Evolutionary conservation across 1,140 invertebrate genomes (phyloP), one percentile per base, ranked within the genome.

Genomic region (Conus betulinus): DNA sequence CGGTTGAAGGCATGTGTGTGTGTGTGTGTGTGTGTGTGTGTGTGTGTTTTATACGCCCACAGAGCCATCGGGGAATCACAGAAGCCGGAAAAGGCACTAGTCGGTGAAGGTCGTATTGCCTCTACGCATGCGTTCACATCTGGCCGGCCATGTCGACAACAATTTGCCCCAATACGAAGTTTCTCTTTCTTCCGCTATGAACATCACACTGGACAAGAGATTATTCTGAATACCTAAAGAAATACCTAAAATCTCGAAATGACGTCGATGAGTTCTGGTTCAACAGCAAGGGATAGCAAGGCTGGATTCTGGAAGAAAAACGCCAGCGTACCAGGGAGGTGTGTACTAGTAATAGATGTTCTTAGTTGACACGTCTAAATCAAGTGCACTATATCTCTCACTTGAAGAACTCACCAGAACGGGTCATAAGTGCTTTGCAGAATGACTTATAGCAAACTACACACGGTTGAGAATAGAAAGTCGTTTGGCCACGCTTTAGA

Each of bases 301-400:
- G 71, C 90, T 82, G 90, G 91, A 74, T 93, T 93, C 81, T 93
- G 93, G 93, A 93, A 93, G 87, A 90, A 91, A 81, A 91, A 90
- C 39, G 85, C 87, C n/a, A 91, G 87, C 89, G 91, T 91, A 67
- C 93, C 93, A 11, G 93, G 92, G 90, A 93, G 93, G 93, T 93
- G 83, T 57, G 86, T 85, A 63, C 63, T 5, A 52, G 39, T 39
- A 39, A 39, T 39, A 39, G 39, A 39, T 39, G 39, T 39, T 39
- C 39, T 39, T 39, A 39, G 0, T 76, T 86, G 74, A 76, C 74
- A 86, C 67, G 85, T 78, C 85, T 84, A 17, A 84, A 11, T 84
- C 23, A n/a, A 27, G 82, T 39, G 39, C 39, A 39, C 39, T 39
- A 39, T 0, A 39, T 39, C 39, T 39, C 3, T 39, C 39, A 39